These are phyloP conservation scores for Drosophila bifasciata DNA, from an alignment of 1,140 invertebrate genomes.

Conservation along the genomic window DNA sequence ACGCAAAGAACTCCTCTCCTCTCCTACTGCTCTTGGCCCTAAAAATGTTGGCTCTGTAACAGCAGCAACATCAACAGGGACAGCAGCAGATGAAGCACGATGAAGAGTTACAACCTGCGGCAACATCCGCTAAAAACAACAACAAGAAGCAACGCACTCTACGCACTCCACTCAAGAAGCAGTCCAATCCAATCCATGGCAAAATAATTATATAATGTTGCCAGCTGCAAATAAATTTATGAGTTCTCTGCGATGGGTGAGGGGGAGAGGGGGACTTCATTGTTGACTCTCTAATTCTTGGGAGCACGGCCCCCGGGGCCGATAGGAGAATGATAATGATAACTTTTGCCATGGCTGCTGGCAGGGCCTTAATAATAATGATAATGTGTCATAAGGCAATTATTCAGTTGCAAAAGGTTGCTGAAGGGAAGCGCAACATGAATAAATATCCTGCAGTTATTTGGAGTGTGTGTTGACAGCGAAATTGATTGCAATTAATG, in stretches of 20 bases:
- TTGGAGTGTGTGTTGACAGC: slow-evolving; percentile 81
- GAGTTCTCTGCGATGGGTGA: slow-evolving; percentile 20
- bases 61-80: neutral
- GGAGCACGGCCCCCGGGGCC: slow-evolving; percentile 27
- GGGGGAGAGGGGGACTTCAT: slow-evolving; percentile 33
- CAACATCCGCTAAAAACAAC: slow-evolving; percentile 29
- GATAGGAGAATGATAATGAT: slow-evolving; percentile 64
- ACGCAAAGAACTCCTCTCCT: slow-evolving; percentile 32
- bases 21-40: slow-evolving; percentile 49
- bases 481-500: slow-evolving; percentile 82
- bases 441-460: slow-evolving; percentile 81
- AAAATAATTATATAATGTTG: slow-evolving; percentile 81
- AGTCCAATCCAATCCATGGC: slow-evolving; percentile 41
- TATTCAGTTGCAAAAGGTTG: slow-evolving; percentile 77
- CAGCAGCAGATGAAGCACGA: slow-evolving; percentile 2
- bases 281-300: slow-evolving; percentile 55
- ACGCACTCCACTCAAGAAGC: slow-evolving; percentile 20
- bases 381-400: slow-evolving; percentile 83
- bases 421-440: slow-evolving; percentile 54
- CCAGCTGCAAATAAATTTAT: slow-evolving; percentile 69
- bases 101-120: slow-evolving; percentile 18
- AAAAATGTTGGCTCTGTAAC: slow-evolving; percentile 44
- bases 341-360: slow-evolving; percentile 28
- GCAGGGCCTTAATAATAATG: slow-evolving; percentile 73
- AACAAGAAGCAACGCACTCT: slow-evolving; percentile 15